Conservation (phyloP, 2,888 invertebrate species). For the Halictus quadricinctus region DNA sequence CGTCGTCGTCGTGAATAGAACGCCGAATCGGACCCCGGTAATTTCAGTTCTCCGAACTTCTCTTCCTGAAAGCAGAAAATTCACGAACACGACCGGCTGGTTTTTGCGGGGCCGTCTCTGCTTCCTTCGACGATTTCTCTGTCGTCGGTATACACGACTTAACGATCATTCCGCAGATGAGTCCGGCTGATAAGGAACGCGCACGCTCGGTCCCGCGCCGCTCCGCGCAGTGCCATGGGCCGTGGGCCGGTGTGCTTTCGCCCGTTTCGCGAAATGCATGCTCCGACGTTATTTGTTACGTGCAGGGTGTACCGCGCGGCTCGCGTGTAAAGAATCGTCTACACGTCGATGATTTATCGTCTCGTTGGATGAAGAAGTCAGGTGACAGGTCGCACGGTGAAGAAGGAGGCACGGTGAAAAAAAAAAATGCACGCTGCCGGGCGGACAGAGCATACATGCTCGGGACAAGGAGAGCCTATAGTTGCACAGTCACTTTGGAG, state of each 20-base stretch:
- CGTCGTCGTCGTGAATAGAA: conserved; percentile 18
- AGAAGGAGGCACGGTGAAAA: conserved; percentile 21
- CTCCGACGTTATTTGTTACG: conserved; percentile 62
- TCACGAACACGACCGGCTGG: neutral
- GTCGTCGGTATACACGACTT: conserved; percentile 42
- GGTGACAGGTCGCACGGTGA: conserved; percentile 42
- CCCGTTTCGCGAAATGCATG: conserved; percentile 55
- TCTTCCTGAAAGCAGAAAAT: neutral
- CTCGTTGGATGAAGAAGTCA: conserved; percentile 61
- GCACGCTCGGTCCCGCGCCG: neutral
- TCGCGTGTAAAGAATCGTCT: conserved; percentile 57
- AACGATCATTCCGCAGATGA: conserved; percentile 58
- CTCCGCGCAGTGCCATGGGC: neutral
- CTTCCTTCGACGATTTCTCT: conserved; percentile 35
- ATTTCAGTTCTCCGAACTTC: neutral
- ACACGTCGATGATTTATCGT: conserved; percentile 65
- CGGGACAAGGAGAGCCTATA: conserved; percentile 29
- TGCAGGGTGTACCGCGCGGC: conserved; percentile 21
- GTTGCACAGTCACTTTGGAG: conserved; percentile 46
- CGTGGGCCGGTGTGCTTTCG: conserved; percentile 13
- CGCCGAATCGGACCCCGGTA: neutral
- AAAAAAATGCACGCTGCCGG: conserved; percentile 12
- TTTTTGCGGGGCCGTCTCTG: conserved; percentile 20
- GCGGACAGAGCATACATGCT: conserved; percentile 6
- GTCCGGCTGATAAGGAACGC: conserved; percentile 51